Percentiles rank a stretch among this genome's conserved stretches.
phyloP scores from a whole-genome alignment of 2,888 invertebrate species.

The Listrodromus nycthemerus region DNA sequence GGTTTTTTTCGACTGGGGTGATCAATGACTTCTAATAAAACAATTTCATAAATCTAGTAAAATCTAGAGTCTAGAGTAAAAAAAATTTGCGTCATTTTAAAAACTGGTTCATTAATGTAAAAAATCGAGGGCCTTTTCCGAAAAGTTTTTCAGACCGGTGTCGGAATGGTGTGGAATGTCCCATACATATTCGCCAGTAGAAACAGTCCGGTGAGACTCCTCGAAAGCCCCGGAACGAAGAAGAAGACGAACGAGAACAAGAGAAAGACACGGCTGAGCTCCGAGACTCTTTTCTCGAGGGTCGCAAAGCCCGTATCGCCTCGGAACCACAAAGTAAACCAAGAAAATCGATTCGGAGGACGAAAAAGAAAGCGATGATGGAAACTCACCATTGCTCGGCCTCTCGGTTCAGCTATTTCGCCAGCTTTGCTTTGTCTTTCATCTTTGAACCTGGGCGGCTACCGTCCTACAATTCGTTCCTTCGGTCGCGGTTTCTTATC shows the following conservation, averaged over 20 bases:
- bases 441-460: conserved; percentile 18
- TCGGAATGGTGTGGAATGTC: too few relatives aligned
- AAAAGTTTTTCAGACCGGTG: too few relatives aligned
- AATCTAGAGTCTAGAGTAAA: too few relatives aligned
- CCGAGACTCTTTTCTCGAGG: conserved; percentile 43
- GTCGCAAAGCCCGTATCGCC: conserved; percentile 38
- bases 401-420: conserved; percentile 32
- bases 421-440: conserved; percentile 53
- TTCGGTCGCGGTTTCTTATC: not conserved
- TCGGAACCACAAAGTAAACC: conserved; percentile 55
- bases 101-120: too few relatives aligned
- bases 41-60: too few relatives aligned
- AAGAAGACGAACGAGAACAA: conserved; percentile 22
- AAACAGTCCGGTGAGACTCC: conserved; percentile 41
- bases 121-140: too few relatives aligned
- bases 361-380: conserved; percentile 44
- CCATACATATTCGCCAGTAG: conserved; percentile 20
- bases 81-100: too few relatives aligned
- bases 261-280: conserved; percentile 24
- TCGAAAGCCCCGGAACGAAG: conserved; percentile 29
- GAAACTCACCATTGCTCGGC: conserved; percentile 48
- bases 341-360: conserved; percentile 54
- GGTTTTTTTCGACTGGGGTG: too few relatives aligned
- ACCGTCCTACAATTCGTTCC: conserved; percentile 1
- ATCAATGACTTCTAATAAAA: too few relatives aligned